Base-by-base conservation (phyloP, 2,113 vertebrate species). In the Grus americana region DNA sequence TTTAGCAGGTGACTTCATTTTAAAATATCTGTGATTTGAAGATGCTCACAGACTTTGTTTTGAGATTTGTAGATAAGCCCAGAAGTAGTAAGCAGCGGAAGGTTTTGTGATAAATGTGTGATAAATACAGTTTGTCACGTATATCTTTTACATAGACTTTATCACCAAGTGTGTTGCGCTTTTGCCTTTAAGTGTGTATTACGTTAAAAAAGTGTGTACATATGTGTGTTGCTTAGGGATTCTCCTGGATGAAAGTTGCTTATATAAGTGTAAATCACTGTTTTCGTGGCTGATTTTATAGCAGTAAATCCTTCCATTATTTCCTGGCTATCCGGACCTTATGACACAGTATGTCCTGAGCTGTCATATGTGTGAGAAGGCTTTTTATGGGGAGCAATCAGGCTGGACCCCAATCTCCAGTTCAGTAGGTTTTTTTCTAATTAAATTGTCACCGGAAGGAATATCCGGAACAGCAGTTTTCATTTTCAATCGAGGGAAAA, bases 341-440 rank as follows among this genome's bases (percentile, higher is more conserved):
- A 66, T 88, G 94, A 96, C 73, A 94, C 91, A 80, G 30, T 94
- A 55, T 44, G 87, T 80, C 78, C 90, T 83, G 80, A 78, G 88
- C 91, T 92, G 58, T 86, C 42, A 4, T 86, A 67, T 57, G 42
- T 83, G 62, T 95, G 95, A 97, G 96, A 96, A 97, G 91, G 94
- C 88, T 97, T 95, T 97, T 97, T 97, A 97, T 13, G 93, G 96
- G 92, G 91, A 96, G 88, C 90, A 97, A 95, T 96, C 96, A 97
- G 83, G 32, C 79, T 94, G 90, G 94, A 95, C 93, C 93, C 95
- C 92, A 93, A 86, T 96, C 95, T 93, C 82, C 72, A 80, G 63
- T 74, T 47, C 63, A 87, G 21, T 73, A 15, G 3, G 20, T 0
- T 93, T 97, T 95, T 96, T 97, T 97, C 96, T 97, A 96, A 97